Evolutionary conservation across 2,888 invertebrate species (phyloP).

Genomic region (Eretmocerus hayati): DNA sequence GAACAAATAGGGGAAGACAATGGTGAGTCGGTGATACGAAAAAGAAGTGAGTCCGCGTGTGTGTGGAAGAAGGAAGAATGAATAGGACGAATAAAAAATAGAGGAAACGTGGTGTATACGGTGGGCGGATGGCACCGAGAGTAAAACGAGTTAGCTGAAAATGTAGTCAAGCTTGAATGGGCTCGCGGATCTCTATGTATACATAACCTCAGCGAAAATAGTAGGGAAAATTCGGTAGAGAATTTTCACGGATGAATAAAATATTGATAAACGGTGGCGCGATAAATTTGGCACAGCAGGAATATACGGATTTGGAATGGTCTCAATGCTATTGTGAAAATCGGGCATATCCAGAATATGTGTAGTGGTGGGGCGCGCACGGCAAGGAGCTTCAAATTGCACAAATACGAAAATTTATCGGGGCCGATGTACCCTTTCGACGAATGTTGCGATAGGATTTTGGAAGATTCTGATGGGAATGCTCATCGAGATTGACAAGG

Average conservation of each 20-base stretch:
- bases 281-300: conserved; percentile 15
- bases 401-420: conserved; percentile 21
- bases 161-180: too few species aligned
- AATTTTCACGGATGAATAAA: conserved; percentile 18
- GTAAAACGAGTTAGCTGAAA: too few species aligned
- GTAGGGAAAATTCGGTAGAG: neutral
- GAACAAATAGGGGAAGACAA: neutral
- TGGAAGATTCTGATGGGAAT: conserved; percentile 7
- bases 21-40: conserved; percentile 3
- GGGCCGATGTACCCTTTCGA: conserved; percentile 9
- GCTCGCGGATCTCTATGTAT: neutral
- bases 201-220: neutral
- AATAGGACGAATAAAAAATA: neutral
- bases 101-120: neutral
- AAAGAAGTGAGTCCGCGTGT: neutral
- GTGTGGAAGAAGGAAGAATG: neutral
- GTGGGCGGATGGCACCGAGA: too few species aligned
- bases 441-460: conserved; percentile 19
- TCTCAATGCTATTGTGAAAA: conserved; percentile 22
- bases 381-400: conserved; percentile 19
- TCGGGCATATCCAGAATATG: too few species aligned
- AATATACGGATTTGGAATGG: conserved; percentile 7
- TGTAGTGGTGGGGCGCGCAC: too few species aligned
- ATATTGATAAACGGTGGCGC: conserved; percentile 22
- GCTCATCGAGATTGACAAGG: too few species aligned